phyloP scores from a whole-genome alignment of 2,888 invertebrate genomes.

The Iphiclides podalirius region DNA sequence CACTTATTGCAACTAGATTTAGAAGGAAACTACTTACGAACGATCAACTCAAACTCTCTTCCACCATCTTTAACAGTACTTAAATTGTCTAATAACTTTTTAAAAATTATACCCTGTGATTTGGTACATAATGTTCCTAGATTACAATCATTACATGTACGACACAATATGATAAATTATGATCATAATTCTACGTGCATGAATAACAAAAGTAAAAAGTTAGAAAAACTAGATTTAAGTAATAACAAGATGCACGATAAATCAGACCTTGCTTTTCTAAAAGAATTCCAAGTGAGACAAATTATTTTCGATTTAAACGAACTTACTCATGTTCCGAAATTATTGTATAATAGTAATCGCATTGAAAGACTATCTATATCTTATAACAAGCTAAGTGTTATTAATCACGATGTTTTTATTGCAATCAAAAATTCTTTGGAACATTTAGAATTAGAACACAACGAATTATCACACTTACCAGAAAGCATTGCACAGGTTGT shows the following conservation, averaged over 20 bases:
- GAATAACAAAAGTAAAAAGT: conserved; percentile 80
- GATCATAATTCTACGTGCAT: conserved; percentile 57
- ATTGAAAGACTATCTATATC: conserved; percentile 89
- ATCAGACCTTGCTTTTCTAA: conserved; percentile 83
- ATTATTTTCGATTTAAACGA: conserved; percentile 91
- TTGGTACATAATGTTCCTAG: conserved; percentile 82
- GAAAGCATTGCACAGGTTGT: conserved; percentile 83
- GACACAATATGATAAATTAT: conserved; percentile 71
- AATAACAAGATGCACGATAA: conserved; percentile 88
- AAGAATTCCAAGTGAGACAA: conserved; percentile 87
- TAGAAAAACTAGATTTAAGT: conserved; percentile 91
- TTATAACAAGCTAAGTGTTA: conserved; percentile 85
- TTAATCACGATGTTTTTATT: conserved; percentile 86
- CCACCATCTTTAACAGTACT: conserved; percentile 85
- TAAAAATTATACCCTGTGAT: conserved; percentile 84
- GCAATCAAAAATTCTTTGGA: conserved; percentile 87
- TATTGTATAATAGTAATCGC: conserved; percentile 84
- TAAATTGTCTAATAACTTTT: conserved; percentile 86
- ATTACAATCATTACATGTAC: conserved; percentile 85
- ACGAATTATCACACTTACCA: conserved; percentile 85
- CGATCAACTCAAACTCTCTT: conserved; percentile 81
- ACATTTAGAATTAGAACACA: conserved; percentile 91
- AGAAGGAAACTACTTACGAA: conserved; percentile 85
- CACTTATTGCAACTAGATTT: conserved; percentile 82
- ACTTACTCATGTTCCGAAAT: conserved; percentile 82